Evolutionary conservation across 2,797 vertebrate species (phyloP).

Genomic region (Enteromius paludinosus): DNA sequence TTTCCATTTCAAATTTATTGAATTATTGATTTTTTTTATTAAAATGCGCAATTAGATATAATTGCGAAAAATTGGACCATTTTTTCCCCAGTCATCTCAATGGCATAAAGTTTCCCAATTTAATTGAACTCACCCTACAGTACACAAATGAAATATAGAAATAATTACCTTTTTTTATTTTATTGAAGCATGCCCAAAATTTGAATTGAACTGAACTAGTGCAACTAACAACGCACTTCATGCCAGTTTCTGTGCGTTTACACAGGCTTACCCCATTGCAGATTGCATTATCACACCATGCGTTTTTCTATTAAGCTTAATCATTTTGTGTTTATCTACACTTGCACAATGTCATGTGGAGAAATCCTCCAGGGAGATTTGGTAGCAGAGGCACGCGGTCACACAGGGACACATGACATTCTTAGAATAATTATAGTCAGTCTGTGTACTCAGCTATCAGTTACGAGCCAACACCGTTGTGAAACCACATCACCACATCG

Average conservation of each 20-base stretch:
- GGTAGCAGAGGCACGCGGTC: conserved; percentile 34
- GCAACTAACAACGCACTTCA: conserved; percentile 11
- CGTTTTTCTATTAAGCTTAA: conserved; percentile 20
- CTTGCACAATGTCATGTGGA: conserved; percentile 39
- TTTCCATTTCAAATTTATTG: background rate
- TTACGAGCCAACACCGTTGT: conserved; percentile 55
- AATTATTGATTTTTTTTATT: background rate
- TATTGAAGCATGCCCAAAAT: background rate
- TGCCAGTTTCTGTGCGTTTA: conserved; percentile 43
- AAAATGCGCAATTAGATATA: background rate
- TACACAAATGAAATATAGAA: background rate
- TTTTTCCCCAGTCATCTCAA: background rate
- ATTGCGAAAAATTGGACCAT: background rate
- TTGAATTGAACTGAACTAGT: background rate
- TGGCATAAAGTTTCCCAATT: background rate
- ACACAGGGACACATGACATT: conserved; percentile 64
- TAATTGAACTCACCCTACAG: background rate
- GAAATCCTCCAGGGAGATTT: conserved; percentile 28
- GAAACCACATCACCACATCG: conserved; percentile 63
- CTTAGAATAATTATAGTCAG: conserved; percentile 69
- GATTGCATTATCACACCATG: conserved; percentile 27
- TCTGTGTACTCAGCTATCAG: conserved; percentile 56
- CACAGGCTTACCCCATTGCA: conserved; percentile 35
- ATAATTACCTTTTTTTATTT: too few species aligned
- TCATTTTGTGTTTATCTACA: conserved; percentile 35